These are phyloP conservation scores for Diabrotica undecimpunctata DNA, from an alignment of 1,140 invertebrate species.

Conservation along the genomic window DNA sequence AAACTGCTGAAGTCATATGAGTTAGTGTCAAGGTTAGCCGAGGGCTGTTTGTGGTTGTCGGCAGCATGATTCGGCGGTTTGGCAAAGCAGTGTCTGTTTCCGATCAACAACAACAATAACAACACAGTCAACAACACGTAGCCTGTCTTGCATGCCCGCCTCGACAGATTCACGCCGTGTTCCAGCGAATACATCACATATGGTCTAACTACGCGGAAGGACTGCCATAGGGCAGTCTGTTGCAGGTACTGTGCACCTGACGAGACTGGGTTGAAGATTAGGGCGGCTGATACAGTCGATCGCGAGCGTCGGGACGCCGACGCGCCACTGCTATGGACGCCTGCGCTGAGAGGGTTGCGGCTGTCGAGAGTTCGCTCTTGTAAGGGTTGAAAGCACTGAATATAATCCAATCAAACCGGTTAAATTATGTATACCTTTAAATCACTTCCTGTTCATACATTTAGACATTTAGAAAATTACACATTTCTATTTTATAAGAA, in stretches of 20 bases:
- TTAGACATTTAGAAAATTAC: too few relatives aligned
- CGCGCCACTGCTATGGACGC: slow-evolving; percentile 24
- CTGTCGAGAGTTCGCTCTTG: background rate
- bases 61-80: slow-evolving; percentile 38
- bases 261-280: slow-evolving; percentile 29
- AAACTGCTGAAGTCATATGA: slow-evolving; percentile 30
- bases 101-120: slow-evolving; percentile 24
- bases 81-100: slow-evolving; percentile 17
- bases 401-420: too few relatives aligned
- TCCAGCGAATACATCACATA: slow-evolving; percentile 53
- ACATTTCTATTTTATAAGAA: too few relatives aligned
- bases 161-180: slow-evolving; percentile 55
- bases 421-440: too few relatives aligned
- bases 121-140: slow-evolving; percentile 38
- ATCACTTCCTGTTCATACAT: too few relatives aligned
- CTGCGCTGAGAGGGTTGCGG: background rate
- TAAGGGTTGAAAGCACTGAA: background rate
- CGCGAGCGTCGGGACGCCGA: slow-evolving; percentile 41
- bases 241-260: slow-evolving; percentile 39
- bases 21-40: slow-evolving; percentile 24
- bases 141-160: slow-evolving; percentile 49
- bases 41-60: slow-evolving; percentile 24
- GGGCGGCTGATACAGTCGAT: slow-evolving; percentile 31
- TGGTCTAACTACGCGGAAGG: slow-evolving; percentile 35
- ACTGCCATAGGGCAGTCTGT: slow-evolving; percentile 46